Conservation (phyloP, 2,113 vertebrate genomes). For the Sitta europaea region DNA sequence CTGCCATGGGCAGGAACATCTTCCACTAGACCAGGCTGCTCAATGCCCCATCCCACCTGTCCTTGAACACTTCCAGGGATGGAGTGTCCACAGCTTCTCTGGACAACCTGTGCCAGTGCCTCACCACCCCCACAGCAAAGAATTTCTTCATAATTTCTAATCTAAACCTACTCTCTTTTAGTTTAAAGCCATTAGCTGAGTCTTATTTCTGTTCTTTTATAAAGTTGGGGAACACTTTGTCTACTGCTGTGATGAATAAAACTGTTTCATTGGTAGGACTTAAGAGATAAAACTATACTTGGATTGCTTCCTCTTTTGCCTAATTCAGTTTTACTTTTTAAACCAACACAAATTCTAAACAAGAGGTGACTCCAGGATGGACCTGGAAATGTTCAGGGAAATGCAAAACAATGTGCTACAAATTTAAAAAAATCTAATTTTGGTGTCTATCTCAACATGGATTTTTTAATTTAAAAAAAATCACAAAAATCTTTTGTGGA, state of each 20-base stretch:
- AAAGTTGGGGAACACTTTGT: neutral
- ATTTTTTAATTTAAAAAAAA: neutral
- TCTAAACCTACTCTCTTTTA: neutral
- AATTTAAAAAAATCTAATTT: neutral
- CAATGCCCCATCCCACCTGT: rapidly evolving
- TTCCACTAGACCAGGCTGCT: neutral
- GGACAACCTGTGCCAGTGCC: neutral
- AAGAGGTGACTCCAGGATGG: neutral
- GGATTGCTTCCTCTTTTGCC: neutral
- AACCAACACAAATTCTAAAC: neutral
- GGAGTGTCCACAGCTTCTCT: neutral
- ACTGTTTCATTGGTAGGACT: neutral
- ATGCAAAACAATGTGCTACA: neutral
- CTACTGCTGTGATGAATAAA: neutral
- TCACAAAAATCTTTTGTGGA: neutral
- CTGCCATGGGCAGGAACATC: neutral
- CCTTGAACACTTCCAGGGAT: neutral
- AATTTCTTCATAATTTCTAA: neutral
- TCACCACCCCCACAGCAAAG: neutral
- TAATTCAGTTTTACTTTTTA: neutral
- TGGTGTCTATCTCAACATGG: neutral
- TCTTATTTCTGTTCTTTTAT: neutral
- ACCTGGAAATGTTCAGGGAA: neutral
- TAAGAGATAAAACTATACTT: neutral
- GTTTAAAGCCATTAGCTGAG: neutral